Evolutionary conservation across 2,888 invertebrate species (phyloP), one percentile per base, ranked within the genome.

Genomic region (Lapara coniferarum): DNA sequence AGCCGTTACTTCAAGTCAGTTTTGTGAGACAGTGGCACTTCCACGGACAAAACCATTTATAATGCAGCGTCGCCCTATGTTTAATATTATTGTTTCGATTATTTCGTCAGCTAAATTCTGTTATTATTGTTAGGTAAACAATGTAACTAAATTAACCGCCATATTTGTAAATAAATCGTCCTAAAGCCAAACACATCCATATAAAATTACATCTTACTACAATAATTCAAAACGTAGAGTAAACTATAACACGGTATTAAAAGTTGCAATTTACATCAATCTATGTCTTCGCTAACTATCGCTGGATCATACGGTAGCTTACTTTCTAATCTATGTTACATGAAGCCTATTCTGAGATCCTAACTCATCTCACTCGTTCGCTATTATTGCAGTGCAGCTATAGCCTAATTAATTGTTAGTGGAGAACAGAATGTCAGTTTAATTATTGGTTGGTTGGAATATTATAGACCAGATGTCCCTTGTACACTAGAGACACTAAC

Each of bases 341-440:
- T 63, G 46, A 37, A 68, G 52, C 52, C 52, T 68, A 52, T 63
- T 59, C 59, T 30, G 19, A n/a, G 68, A 59, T 68, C 74, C 76
- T 76, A 74, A 78, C 83, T 84, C 86, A 85, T 87, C 83, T 85
- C 83, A 85, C 82, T 82, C 78, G 75, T 80, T 73, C 75, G 72
- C 78, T 79, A 83, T 82, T 87, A 87, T 86, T 84, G 82, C 85
- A 75, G 75, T 77, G 73, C 79, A 83, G 85, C 84, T 85, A 83
- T 81, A 79, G 74, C 80, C 84, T 88, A 88, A 91, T 89, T 89
- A 89, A 89, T 89, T 88, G 86, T 85, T 83, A 76, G 80, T 81
- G 72, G 81, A 76, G 81, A 83, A 84, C 81, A 82, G 83, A 85
- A 85, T 82, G 85, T 84, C 86, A 85, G 83, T 87, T 88, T 86